Conservation (phyloP, 2,888 invertebrate genomes). For the Bursaphelenchus okinawaensis region DNA sequence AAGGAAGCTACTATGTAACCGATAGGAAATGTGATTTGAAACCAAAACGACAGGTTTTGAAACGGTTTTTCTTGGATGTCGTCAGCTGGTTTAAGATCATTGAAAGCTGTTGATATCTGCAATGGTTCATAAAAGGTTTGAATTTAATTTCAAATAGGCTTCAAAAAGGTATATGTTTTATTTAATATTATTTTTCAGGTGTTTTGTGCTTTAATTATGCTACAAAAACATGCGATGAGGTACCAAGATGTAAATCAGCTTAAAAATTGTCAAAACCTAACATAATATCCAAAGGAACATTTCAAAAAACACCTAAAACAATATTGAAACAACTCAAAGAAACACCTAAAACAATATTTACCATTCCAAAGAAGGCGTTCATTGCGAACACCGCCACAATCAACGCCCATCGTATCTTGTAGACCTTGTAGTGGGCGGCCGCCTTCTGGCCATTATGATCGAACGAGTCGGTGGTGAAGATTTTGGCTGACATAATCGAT, state of each 20-base stretch:
- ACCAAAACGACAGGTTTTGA: not conserved
- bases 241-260: no score
- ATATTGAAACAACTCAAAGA: no score
- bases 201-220: no score
- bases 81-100: not conserved
- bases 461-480: conserved; percentile 11
- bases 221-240: no score
- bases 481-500: not conserved
- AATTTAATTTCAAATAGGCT: no score
- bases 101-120: not conserved
- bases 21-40: not conserved
- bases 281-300: not conserved
- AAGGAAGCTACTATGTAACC: not conserved
- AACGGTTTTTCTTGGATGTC: not conserved
- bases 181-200: no score
- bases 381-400: not conserved
- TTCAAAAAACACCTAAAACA: not conserved
- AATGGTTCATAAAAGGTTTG: no score
- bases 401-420: conserved; percentile 4
- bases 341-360: no score
- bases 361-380: conserved; percentile 7
- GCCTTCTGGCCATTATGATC: not conserved
- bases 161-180: no score
- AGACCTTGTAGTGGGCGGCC: not conserved
- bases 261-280: not conserved